These are phyloP conservation scores for Orchestes rusci DNA, from an alignment of 2,888 invertebrate genomes.

Conservation along the genomic window DNA sequence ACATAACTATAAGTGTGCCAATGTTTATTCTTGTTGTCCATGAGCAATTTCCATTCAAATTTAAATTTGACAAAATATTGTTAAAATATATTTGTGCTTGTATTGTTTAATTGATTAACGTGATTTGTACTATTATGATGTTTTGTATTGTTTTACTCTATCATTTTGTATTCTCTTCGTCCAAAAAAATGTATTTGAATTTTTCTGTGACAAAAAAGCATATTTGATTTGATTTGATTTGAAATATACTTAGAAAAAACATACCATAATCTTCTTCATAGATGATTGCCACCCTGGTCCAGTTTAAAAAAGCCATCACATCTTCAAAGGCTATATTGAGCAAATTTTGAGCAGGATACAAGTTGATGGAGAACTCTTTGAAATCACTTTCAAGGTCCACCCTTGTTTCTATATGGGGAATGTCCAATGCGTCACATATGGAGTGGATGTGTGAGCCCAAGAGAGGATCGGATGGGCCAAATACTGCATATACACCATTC, in stretches of 20 bases:
- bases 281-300: constrained; percentile 73
- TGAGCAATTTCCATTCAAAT: too few species aligned
- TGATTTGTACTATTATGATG: too few species aligned
- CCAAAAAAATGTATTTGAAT: too few species aligned
- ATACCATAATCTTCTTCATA: constrained; percentile 72
- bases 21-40: too few species aligned
- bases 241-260: constrained; percentile 19
- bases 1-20: too few species aligned
- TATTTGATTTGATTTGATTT: too few species aligned
- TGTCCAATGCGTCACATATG: constrained; percentile 71
- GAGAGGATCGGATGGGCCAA: constrained; percentile 70
- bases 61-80: too few species aligned
- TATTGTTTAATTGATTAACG: too few species aligned
- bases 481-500: constrained; percentile 65
- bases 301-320: constrained; percentile 69
- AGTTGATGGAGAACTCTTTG: constrained; percentile 68
- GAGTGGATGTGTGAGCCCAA: constrained; percentile 71
- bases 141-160: too few species aligned
- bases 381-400: constrained; percentile 53
- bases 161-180: neutral
- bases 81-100: too few species aligned
- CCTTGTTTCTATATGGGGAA: constrained; percentile 69
- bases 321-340: constrained; percentile 69
- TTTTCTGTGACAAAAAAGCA: too few species aligned
- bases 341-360: constrained; percentile 66